These are phyloP conservation scores for Apodemia duryi DNA, from an alignment of 2,888 invertebrate genomes.

Conservation along the genomic window DNA sequence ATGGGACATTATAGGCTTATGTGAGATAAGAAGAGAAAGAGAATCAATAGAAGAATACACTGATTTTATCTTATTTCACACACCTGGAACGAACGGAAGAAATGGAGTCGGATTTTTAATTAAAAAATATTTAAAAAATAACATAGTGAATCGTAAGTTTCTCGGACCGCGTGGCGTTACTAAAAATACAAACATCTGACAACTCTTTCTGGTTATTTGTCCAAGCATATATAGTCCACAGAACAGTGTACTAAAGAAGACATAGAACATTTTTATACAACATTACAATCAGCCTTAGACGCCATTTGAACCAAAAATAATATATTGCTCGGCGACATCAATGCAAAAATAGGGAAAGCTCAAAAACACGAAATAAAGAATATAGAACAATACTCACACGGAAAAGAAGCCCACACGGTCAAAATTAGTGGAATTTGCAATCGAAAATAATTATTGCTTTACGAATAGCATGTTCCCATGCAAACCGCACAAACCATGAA, in stretches of 20 bases:
- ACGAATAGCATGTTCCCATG: constrained; percentile 13
- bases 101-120: constrained; percentile 33
- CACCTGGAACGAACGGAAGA: constrained; percentile 24
- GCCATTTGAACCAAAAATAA: constrained; percentile 20
- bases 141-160: constrained; percentile 28
- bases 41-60: constrained; percentile 30
- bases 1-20: constrained; percentile 32
- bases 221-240: constrained; percentile 26
- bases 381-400: constrained; percentile 24
- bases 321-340: constrained; percentile 3
- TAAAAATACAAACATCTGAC: constrained; percentile 24
- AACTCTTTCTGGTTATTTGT: constrained; percentile 22
- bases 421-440: constrained; percentile 10
- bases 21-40: constrained; percentile 30
- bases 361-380: constrained; percentile 22
- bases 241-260: constrained; percentile 24
- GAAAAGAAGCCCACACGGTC: constrained; percentile 26
- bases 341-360: constrained; percentile 24
- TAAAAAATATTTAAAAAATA: constrained; percentile 25
- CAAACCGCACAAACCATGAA: background rate
- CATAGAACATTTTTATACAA: constrained; percentile 21
- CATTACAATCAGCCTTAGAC: constrained; percentile 21
- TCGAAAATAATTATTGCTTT: background rate
- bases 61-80: constrained; percentile 31
- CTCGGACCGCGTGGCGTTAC: constrained; percentile 29